Base-by-base conservation (phyloP, 2,113 vertebrate species). In the Mobula hypostoma region DNA sequence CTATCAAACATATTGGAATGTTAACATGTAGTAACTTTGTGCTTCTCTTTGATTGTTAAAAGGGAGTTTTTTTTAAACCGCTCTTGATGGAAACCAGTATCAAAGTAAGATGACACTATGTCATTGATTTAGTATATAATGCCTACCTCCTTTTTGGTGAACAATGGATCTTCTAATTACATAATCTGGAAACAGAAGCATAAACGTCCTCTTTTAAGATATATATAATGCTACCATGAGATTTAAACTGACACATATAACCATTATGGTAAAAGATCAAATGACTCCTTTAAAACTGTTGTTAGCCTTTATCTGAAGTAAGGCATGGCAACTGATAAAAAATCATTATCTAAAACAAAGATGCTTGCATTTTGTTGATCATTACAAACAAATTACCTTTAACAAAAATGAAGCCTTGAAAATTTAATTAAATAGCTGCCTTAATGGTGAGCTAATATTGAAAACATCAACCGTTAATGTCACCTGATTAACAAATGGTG, bases 351-450 rank as follows among this genome's bases (percentile, higher is more conserved):
- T 94, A 94, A 95, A 94, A 95, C 91, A 94, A 94, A 94, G 95
- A 88, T 94, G 58, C 36, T 95, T 90, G 94, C 63, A 95, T 95
- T 96, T 94, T 87, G 95, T 96, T 95, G 95, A 94, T 95, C 90
- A 2, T 96, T 95, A 96, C 94, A 96, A 96, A 96, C 94, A 0
- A 96, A 95, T 96, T 95, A 94, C 94, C 95, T 80, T 93, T 94
- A 95, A 95, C 94, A 95, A 96, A 88, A 95, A 96, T 90, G 93
- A 94, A 96, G 85, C 95, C 95, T 95, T 95, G 96, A 96, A 94
- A 95, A 96, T 96, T 96, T 97, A 96, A 96, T 97, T 95, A 96
- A 96, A 95, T 95, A 96, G 95, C 95, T 95, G 95, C 94, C 95
- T 95, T 96, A 96, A 95, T 95, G 95, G 63, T 70, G 78, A 82